These are phyloP conservation scores for Dallia pectoralis DNA, from an alignment of 2,797 vertebrate genomes.

Conservation along the genomic window DNA sequence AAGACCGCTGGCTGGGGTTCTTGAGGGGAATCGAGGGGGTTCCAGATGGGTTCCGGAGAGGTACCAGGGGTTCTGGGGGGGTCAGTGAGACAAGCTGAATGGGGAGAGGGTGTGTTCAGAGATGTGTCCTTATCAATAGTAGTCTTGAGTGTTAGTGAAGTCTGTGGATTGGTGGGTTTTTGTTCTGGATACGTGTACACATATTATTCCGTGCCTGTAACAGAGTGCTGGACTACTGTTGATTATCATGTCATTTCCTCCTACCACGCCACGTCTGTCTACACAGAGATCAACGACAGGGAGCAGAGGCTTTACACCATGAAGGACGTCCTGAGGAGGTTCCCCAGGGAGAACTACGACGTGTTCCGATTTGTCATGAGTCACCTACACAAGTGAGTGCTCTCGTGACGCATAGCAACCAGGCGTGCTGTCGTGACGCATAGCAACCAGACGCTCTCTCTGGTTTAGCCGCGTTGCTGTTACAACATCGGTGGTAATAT, in stretches of 20 bases:
- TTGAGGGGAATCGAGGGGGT: neutral
- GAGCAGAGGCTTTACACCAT: constrained; percentile 92
- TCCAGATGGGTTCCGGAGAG: constrained; percentile 23
- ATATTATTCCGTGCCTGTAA: neutral
- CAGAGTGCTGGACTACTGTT: neutral
- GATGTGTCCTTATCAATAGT: no score
- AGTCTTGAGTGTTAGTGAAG: no score
- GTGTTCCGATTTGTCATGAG: constrained; percentile 93
- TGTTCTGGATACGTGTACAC: neutral
- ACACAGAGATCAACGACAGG: constrained; percentile 87
- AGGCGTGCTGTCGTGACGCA: neutral
- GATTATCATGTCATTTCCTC: constrained; percentile 1
- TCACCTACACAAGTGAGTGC: constrained; percentile 89
- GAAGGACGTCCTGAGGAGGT: constrained; percentile 89
- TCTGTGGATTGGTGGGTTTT: neutral
- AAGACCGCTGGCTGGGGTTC: constrained; percentile 65
- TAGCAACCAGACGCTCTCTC: neutral
- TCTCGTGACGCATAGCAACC: no score
- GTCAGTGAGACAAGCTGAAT: no score
- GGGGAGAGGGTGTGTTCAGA: no score
- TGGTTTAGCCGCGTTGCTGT: neutral
- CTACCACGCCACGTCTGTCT: constrained; percentile 25
- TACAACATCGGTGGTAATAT: neutral
- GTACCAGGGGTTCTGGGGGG: neutral
- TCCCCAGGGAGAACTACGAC: constrained; percentile 93